Base-by-base conservation (phyloP, 2,888 invertebrate genomes). In the Mythimna pallens region DNA sequence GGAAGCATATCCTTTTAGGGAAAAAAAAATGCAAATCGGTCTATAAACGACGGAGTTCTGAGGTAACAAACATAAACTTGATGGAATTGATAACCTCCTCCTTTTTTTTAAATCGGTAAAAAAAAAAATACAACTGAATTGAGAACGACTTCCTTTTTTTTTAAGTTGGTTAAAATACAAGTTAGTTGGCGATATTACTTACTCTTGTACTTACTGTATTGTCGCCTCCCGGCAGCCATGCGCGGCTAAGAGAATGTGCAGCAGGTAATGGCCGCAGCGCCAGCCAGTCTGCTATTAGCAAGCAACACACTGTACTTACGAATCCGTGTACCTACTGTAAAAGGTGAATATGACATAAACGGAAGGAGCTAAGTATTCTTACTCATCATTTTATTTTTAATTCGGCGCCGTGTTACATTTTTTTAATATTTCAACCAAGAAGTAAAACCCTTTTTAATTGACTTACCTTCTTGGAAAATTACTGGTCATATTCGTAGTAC, bases 261-360 rank as follows among this genome's bases (percentile, higher is more conserved):
- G 30, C 57, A 6, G 30, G 7, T 57, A 34, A 58, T 58, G 58
- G 34, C 20, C 1, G 8, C 17, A 58, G 22, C 65, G 73, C 73
- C 78, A 1, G 6, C 20, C 43, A 47, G 20, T 57, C 36, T 78
- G 52, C 20, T 61, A 14, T 47, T 73, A 76, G 75, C 75, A 75
- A 75, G 22, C 34, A 61, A 61, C 43, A 25, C 34, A 25, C 50
- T 62, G 76, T 30, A 52, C 5, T 65, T 43, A 3, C 7, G 14
- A 22, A 25, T 34, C 43, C 8, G 3, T 22, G 3, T 20, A 14
- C n/a, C n/a, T n/a, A n/a, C 10, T 67, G 54, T 36, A 30, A 76
- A 30, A 6, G 8, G 8, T 67, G 17, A 75, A 3, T 52, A 59
- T n/a, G 30, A 3, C 30, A 17, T 22, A 50, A 52, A 25, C 22